Base-by-base conservation (phyloP, 1,140 invertebrate genomes). In the Tachypleus tridentatus region DNA sequence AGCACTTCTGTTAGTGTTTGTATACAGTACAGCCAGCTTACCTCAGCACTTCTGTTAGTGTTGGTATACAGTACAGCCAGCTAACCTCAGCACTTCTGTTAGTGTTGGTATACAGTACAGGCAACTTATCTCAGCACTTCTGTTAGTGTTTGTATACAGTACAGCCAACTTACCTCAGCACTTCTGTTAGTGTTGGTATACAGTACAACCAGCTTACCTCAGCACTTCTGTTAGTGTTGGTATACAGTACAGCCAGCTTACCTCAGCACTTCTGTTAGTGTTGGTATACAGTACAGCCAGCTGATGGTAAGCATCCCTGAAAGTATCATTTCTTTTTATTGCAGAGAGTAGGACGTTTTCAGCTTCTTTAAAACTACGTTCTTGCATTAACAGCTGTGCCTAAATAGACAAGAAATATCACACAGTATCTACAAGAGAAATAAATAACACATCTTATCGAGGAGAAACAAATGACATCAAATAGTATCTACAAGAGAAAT, bases 141-240 rank as follows among this genome's bases (percentile, higher is more conserved):
- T 61, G 59, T 72, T 72, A 3, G 65, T 54, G 58, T 70, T 67
- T 52, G 65, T 71, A 60, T 69, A 71, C 4, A 72, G 64, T 10
- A 71, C 47, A 58, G 70, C 70, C 51, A 72, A n/a, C 57, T 61
- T 64, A 71, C 71, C 67, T 72, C 71, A 48, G 70, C 65, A 56
- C 68, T 72, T 69, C 65, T 61, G 56, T 72, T 72, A 3, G 65
- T 54, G 58, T 70, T 67, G 57, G 65, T 71, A 60, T 69, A 72
- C 4, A 72, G 62, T 10, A 71, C 47, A 58, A 70, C 70, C 51
- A 72, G 47, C 57, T 61, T 64, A 71, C 71, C 67, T 72, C 70
- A 48, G 70, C 65, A 57, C 68, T 72, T 69, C 65, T 61, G 59
- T 72, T 72, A 3, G 65, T 54, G 58, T 70, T 67, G 57, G 65